Evolutionary conservation across 1,140 invertebrate genomes (phyloP).

Genomic region (Ceratitis capitata): DNA sequence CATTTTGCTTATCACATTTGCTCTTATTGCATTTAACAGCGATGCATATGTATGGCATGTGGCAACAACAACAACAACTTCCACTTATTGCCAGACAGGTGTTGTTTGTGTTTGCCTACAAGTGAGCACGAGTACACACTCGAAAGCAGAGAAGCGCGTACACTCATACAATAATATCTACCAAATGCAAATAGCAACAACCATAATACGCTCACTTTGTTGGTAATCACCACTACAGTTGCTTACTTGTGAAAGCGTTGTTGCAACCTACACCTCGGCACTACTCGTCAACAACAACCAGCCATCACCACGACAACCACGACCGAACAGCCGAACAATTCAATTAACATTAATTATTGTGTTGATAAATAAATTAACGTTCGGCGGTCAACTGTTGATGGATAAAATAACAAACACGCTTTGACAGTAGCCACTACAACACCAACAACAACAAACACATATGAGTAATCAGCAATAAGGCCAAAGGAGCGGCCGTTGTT

Average conservation of each 20-base stretch:
- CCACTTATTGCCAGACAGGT: neutral
- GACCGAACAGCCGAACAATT: neutral
- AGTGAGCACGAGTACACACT: too few relatives aligned
- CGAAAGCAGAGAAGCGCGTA: neutral
- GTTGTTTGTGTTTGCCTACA: neutral
- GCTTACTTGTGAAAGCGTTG: neutral
- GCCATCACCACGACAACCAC: neutral
- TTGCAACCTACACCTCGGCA: neutral
- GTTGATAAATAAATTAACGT: conserved; percentile 41
- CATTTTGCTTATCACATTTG: neutral
- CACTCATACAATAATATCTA: neutral
- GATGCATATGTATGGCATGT: too few relatives aligned
- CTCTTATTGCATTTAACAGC: neutral
- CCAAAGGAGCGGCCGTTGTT: neutral
- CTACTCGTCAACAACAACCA: neutral
- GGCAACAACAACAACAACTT: neutral
- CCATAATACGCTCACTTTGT: neutral
- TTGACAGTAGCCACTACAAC: neutral
- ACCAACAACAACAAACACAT: neutral
- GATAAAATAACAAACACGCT: neutral
- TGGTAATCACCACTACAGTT: neutral
- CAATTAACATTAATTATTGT: conserved; percentile 42
- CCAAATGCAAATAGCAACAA: neutral
- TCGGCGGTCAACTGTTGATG: neutral
- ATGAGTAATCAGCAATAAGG: neutral